These are phyloP conservation scores for Aradophagus sp. DNA, from an alignment of 1,140 invertebrate genomes.

Conservation along the genomic window DNA sequence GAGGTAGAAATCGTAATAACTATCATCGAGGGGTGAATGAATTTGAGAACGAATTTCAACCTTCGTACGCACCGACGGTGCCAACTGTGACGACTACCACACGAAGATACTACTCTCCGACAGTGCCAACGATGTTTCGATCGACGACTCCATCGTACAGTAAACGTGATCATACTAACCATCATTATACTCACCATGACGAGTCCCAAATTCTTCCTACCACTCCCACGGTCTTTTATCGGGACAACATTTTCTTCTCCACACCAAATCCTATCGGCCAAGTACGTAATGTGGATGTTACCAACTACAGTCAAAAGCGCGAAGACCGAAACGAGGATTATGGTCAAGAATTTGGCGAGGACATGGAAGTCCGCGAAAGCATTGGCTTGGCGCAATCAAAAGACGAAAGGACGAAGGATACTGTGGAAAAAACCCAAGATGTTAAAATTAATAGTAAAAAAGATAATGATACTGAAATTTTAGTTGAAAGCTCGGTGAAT, in stretches of 20 bases:
- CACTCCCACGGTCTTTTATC: constrained; percentile 26
- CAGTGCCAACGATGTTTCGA: constrained; percentile 64
- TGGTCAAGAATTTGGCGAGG: constrained; percentile 49
- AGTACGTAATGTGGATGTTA: constrained; percentile 44
- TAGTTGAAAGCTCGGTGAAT: constrained; percentile 9
- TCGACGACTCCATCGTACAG: constrained; percentile 59
- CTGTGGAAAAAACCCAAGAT: constrained; percentile 11
- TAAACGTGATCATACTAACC: constrained; percentile 64
- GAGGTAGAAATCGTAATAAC: constrained; percentile 7
- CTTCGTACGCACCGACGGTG: constrained; percentile 69
- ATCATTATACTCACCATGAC: constrained; percentile 59
- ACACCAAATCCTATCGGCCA: constrained; percentile 32
- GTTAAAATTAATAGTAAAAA: constrained; percentile 7
- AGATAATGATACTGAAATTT: constrained; percentile 13
- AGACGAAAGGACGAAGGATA: constrained; percentile 38
- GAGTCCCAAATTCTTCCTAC: constrained; percentile 46
- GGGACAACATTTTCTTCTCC: constrained; percentile 24
- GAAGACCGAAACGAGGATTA: constrained; percentile 30
- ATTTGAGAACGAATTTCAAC: constrained; percentile 58
- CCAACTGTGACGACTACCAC: constrained; percentile 69
- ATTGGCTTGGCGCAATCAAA: constrained; percentile 61
- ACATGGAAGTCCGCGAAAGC: constrained; percentile 64
- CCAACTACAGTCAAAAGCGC: constrained; percentile 43
- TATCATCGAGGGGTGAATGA: constrained; percentile 42
- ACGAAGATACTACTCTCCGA: constrained; percentile 67